Evolutionary conservation across 2,797 vertebrate genomes (phyloP).

Genomic region (Anas bernieri): DNA sequence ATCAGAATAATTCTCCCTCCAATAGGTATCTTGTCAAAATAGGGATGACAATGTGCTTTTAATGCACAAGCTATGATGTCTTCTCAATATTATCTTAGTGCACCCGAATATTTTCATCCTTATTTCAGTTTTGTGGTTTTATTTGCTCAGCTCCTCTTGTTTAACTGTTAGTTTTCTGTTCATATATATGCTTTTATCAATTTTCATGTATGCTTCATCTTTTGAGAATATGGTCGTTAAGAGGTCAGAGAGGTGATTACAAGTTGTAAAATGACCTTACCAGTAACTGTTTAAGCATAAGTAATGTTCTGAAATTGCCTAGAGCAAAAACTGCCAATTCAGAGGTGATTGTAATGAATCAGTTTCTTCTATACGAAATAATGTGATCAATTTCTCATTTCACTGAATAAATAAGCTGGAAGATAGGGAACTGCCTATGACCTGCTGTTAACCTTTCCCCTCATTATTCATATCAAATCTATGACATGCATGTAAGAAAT

Average conservation of each 20-base stretch:
- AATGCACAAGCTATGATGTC: neutral
- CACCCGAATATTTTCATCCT: neutral
- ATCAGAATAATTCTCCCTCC: neutral
- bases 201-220: constrained; percentile 20
- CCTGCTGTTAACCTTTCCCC: constrained; percentile 88
- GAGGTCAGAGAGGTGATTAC: constrained; percentile 90
- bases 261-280: constrained; percentile 95
- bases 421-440: constrained; percentile 90
- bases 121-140: neutral
- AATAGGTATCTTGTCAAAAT: neutral
- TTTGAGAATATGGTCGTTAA: constrained; percentile 78
- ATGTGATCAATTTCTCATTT: constrained; percentile 99
- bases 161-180: constrained; percentile 16
- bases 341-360: constrained; percentile 98
- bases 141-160: neutral
- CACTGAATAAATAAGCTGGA: constrained; percentile 97
- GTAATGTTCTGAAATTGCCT: constrained; percentile 92
- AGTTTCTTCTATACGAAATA: constrained; percentile 94
- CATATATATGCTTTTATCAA: neutral
- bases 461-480: constrained; percentile 94
- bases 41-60: neutral
- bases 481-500: constrained; percentile 85
- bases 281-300: constrained; percentile 89
- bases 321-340: constrained; percentile 94
- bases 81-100: neutral